phyloP scores from a whole-genome alignment of 2,888 invertebrate genomes.

The Pristionchus arcanus region DNA sequence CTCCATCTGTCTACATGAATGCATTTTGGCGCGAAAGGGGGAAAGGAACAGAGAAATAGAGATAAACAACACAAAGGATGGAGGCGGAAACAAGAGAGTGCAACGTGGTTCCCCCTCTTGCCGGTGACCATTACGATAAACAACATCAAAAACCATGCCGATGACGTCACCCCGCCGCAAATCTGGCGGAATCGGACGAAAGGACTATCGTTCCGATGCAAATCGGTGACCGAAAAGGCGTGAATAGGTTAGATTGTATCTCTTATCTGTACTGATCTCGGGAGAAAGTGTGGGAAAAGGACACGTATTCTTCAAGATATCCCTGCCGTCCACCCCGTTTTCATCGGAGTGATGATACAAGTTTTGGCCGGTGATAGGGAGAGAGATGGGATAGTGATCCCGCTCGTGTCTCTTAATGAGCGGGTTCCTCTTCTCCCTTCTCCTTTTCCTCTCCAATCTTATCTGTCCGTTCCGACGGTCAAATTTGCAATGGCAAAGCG shows the following conservation, averaged over 20 bases:
- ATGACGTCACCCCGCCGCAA: not conserved
- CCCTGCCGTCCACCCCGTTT: not conserved
- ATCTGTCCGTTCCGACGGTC: not conserved
- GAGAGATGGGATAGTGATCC: not conserved
- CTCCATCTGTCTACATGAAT: conserved; percentile 51
- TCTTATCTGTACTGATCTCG: not conserved
- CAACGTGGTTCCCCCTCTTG: not conserved
- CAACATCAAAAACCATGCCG: conserved; percentile 6
- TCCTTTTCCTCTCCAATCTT: not conserved
- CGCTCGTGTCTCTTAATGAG: conserved; percentile 12
- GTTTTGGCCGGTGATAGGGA: not conserved
- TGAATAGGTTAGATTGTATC: conserved; percentile 41
- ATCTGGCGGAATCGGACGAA: not conserved
- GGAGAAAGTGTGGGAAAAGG: not conserved
- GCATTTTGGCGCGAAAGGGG: conserved; percentile 51
- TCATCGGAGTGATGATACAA: not conserved
- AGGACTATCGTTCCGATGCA: not conserved
- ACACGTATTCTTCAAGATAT: not conserved
- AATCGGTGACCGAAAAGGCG: conserved; percentile 17
- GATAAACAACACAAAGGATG: conserved; percentile 32
- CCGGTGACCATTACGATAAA: not conserved
- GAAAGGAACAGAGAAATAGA: conserved; percentile 49
- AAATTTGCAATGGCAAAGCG: not conserved
- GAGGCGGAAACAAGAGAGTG: conserved; percentile 32
- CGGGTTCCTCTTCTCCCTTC: not conserved